These are phyloP conservation scores for Pedetes capensis DNA, from an alignment of 2,113 vertebrate genomes.

Conservation along the genomic window DNA sequence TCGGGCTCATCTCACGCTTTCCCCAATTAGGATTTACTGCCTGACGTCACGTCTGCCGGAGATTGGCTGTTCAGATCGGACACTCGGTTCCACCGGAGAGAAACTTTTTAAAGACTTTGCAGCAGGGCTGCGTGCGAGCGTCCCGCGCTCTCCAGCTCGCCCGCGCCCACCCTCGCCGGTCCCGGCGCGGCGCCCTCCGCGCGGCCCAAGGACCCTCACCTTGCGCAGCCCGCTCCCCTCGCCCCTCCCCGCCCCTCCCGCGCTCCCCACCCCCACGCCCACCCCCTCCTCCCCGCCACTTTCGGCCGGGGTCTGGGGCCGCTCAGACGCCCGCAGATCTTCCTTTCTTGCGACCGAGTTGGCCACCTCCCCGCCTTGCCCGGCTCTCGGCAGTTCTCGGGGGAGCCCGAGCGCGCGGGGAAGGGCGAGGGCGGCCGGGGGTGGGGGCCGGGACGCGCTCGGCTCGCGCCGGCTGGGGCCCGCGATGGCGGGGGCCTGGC, in stretches of 20 bases:
- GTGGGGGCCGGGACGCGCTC: neutral
- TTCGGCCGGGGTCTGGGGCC: constrained; percentile 64
- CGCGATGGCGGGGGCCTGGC: constrained; percentile 86
- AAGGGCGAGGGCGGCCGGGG: constrained; percentile 37
- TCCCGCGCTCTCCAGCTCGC: constrained; percentile 34
- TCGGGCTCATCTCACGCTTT: constrained; percentile 61
- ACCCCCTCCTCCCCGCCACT: constrained; percentile 60
- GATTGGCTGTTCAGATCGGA: constrained; percentile 88
- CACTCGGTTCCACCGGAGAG: constrained; percentile 76
- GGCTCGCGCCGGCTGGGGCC: neutral
- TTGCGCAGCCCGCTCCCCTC: constrained; percentile 50
- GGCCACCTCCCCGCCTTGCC: constrained; percentile 61
- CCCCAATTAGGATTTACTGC: constrained; percentile 84
- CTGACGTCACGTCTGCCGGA: constrained; percentile 92
- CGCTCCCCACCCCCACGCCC: constrained; percentile 73
- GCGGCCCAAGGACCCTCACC: constrained; percentile 46
- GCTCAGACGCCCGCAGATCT: constrained; percentile 59
- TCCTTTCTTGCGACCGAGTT: constrained; percentile 68
- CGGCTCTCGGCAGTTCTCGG: constrained; percentile 55
- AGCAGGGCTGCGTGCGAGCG: constrained; percentile 61
- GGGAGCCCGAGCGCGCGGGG: constrained; percentile 21
- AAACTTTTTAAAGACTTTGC: constrained; percentile 86
- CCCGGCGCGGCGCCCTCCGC: constrained; percentile 27
- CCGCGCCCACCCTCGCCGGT: constrained; percentile 30
- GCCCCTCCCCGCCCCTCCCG: constrained; percentile 51